These are phyloP conservation scores for Opisthocomus hoazin DNA, from an alignment of 2,113 vertebrate genomes.

Conservation along the genomic window DNA sequence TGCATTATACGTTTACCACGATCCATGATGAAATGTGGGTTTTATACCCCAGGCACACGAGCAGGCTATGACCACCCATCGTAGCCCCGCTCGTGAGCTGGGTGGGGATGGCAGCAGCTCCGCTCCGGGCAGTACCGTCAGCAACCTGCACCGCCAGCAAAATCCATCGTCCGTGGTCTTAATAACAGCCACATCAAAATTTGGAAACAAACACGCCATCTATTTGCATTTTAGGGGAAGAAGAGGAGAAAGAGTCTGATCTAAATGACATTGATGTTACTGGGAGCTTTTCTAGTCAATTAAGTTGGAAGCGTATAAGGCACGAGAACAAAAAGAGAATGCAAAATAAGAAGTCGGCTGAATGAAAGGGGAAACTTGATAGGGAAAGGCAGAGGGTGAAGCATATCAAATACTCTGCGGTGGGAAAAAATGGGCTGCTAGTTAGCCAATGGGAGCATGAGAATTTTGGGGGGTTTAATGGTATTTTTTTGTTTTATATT, in stretches of 20 bases:
- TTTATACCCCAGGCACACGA: not conserved
- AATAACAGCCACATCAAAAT: not conserved
- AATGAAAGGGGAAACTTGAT: slow-evolving; percentile 26
- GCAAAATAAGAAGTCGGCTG: not conserved
- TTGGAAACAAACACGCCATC: not conserved
- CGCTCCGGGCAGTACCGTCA: not conserved
- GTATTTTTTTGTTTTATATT: not conserved
- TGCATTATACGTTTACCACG: not conserved
- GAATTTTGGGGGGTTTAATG: not conserved
- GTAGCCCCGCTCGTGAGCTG: not conserved
- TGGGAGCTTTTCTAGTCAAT: not conserved
- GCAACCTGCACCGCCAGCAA: not conserved
- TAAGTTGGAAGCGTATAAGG: slow-evolving; percentile 9
- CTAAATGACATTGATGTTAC: not conserved
- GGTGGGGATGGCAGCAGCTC: not conserved
- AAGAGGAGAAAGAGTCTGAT: not conserved
- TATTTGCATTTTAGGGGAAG: not conserved
- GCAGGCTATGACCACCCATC: not conserved
- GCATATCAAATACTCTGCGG: not conserved
- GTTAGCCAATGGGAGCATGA: not conserved
- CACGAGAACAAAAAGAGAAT: not conserved
- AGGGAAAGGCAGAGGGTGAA: slow-evolving; percentile 9
- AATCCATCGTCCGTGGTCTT: not conserved
- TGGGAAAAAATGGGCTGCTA: not conserved
- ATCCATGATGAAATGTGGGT: not conserved